A percentile compares a stretch with the other conserved stretches of the same genome.
Evolutionary conservation across 2,888 invertebrate species (phyloP).

Genomic region (Melangyna quadrimaculata): DNA sequence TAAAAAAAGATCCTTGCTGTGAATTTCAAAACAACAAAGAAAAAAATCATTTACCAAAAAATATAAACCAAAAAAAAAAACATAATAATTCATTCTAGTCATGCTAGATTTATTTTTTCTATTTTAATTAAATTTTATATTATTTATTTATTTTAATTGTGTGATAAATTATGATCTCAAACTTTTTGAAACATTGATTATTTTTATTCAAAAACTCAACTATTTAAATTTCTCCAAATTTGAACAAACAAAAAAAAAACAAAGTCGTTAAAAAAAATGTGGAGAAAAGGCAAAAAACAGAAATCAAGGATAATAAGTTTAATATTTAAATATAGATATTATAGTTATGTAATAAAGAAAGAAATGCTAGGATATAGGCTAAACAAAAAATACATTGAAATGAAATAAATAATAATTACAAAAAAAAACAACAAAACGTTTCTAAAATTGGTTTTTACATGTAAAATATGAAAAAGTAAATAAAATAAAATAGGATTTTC

Average conservation of each 20-base stretch:
- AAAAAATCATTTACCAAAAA: conserved; percentile 37
- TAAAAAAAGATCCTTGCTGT: conserved; percentile 72
- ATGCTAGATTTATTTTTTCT: conserved; percentile 44
- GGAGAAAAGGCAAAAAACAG: conserved; percentile 55
- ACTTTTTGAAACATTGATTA: conserved; percentile 57
- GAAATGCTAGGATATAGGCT: conserved; percentile 61
- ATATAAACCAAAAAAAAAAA: conserved; percentile 37
- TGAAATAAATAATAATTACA: conserved; percentile 48
- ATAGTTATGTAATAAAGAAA: conserved; percentile 67
- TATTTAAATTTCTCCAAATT: conserved; percentile 67
- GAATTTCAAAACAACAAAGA: conserved; percentile 63
- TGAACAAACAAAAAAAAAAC: conserved; percentile 6
- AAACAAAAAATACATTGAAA: conserved; percentile 42
- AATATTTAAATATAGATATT: conserved; percentile 71
- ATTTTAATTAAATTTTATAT: conserved; percentile 10
- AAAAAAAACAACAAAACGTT: conserved; percentile 37
- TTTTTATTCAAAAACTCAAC: conserved; percentile 63
- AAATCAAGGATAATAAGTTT: conserved; percentile 71
- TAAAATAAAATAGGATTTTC: conserved; percentile 72
- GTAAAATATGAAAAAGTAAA: conserved; percentile 58
- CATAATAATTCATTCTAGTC: conserved; percentile 61
- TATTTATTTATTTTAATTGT: conserved; percentile 30
- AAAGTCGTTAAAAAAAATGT: conserved; percentile 39
- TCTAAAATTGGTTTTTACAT: conserved; percentile 66
- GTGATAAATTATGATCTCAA: conserved; percentile 62